Conservation (phyloP, 1,140 invertebrate genomes). For the Meloidogyne exigua region DNA sequence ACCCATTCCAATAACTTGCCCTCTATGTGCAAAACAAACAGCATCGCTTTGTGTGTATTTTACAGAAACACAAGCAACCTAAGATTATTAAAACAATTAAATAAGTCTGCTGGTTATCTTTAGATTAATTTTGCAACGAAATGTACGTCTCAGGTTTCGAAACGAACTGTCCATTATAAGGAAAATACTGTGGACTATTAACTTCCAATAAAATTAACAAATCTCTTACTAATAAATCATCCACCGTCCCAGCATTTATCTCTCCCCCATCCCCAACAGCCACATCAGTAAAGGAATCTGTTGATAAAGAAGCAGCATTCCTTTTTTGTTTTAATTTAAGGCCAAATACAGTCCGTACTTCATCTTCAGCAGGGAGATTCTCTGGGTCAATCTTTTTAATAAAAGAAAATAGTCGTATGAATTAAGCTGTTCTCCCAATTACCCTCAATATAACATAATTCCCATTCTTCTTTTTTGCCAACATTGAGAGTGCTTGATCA, state of each 20-base stretch:
- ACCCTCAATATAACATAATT: conserved; percentile 84
- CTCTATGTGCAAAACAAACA: conserved; percentile 84
- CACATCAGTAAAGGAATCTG: conserved; percentile 78
- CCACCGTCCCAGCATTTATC: conserved; percentile 7
- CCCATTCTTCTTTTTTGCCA: conserved; percentile 92
- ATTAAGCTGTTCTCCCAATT: too few relatives aligned
- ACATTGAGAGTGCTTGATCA: conserved; percentile 78
- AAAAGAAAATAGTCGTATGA: neutral
- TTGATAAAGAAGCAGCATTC: conserved; percentile 82
- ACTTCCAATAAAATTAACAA: neutral
- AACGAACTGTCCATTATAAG: neutral
- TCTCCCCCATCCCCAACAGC: conserved; percentile 60
- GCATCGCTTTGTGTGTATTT: conserved; percentile 98
- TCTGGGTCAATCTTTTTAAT: conserved; percentile 77
- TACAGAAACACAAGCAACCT: conserved; percentile 89
- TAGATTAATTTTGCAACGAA: neutral
- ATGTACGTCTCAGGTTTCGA: neutral
- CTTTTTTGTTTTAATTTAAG: conserved; percentile 84
- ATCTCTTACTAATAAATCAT: conserved; percentile 18
- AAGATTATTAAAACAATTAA: conserved; percentile 67
- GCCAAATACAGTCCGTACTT: conserved; percentile 85
- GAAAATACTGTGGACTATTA: too few relatives aligned
- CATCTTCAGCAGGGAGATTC: conserved; percentile 78
- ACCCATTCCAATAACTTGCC: conserved; percentile 92
- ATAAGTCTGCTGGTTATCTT: too few relatives aligned